Evolutionary conservation across 2,113 vertebrate genomes (phyloP), one percentile per base, ranked within the genome.

Genomic region (Gymnobelideus leadbeateri): DNA sequence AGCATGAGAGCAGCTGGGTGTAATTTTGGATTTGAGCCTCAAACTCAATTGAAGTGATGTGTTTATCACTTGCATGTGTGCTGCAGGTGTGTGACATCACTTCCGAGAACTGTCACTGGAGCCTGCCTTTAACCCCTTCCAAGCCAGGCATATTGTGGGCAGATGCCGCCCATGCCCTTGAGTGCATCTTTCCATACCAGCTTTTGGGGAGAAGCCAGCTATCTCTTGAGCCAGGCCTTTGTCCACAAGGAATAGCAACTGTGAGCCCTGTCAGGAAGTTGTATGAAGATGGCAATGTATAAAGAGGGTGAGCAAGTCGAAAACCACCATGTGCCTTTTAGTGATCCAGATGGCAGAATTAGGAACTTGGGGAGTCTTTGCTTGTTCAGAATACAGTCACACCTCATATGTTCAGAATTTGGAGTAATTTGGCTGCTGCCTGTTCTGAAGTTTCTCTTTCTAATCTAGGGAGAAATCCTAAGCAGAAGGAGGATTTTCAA

Each of bases 51-150:
- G 52, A 54, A 37, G 93, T 51, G 84, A 96, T 90, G 93, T 94
- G 96, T 94, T 94, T 91, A 91, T 92, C 91, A 90, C 94, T 94
- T 54, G 26, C 97, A 96, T 96, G 90, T 98, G 97, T 92, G 6
- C 43, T 55, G 91, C 97, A 97, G 96, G 96, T 97, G 96, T 96
- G 94, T 97, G 96, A 96, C 93, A 94, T 97, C 97, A 97, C 95
- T 97, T 97, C 92, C 93, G 51, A 37, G 90, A 95, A 94, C 91
- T 94, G 97, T 95, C 94, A 95, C 94, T 68, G 92, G 95, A 47
- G 94, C 49, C 91, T 90, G 91, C 92, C 96, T 96, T 97, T 96
- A 97, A 96, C 95, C 97, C 95, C 96, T 97, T 96, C 96, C 97
- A 97, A 90, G 91, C 47, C 50, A 95, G 89, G 16, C 97, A 96